Evolutionary conservation across 2,113 vertebrate species (phyloP), one percentile per base, ranked within the genome.

Genomic region (Gavialis gangeticus): DNA sequence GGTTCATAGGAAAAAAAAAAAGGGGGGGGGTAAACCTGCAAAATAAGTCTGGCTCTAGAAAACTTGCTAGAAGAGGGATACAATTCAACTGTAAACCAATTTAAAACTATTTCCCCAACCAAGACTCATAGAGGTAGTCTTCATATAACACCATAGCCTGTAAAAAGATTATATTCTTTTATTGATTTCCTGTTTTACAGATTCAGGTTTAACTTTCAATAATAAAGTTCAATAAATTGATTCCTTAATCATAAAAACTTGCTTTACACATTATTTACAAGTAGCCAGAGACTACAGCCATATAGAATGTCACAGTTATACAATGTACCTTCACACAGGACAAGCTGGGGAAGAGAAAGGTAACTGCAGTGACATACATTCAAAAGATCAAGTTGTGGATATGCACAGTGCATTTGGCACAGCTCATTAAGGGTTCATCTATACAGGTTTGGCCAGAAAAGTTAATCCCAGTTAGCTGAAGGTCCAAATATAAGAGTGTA

Each of bases 181-280:
- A 97, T 98, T 98, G 87, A 66, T 95, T 95, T 96, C 85, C 97
- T 87, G 93, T 88, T 96, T 97, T 97, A 98, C 97, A 98, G 92
- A 82, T 97, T 96, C 92, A 94, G 58, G 85, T 96, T 97, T 94
- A 91, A 97, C 71, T 97, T 97, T 96, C 95, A 97, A 94, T 98
- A 98, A 97, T 98, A 98, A 98, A 98, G 96, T 95, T 97, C 95
- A 98, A 95, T 95, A 98, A 97, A 96, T 97, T 55, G 12, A 97
- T 97, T 98, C 79, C 96, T 97, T 97, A 97, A 95, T 97, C 90
- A 97, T 98, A 98, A 98, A 98, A 98, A 97, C 90, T 97, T 91
- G 92, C 91, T 98, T 97, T 98, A 98, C 96, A 98, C 78, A 89
- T 94, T 98, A 98, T 98, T 97, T 98, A 98, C 98, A 98, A 91